Conservation (phyloP, 2,113 vertebrate genomes). For the Cacatua alba region DNA sequence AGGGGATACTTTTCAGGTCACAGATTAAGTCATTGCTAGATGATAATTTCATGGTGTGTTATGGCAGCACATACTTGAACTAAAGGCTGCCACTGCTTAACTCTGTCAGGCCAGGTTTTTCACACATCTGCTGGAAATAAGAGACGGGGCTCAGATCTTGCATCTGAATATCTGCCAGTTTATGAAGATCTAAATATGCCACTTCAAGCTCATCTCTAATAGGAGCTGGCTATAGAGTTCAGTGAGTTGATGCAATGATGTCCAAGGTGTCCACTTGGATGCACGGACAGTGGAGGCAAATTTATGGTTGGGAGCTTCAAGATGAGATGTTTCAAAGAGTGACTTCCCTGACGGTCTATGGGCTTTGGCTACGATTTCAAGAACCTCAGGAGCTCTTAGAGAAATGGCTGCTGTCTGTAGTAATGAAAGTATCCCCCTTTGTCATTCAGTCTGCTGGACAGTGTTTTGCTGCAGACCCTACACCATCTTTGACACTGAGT, state of each 20-base stretch:
- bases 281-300: neutral
- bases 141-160: neutral
- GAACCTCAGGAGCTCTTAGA: neutral
- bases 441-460: neutral
- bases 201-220: neutral
- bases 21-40: neutral
- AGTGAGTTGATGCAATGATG: neutral
- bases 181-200: neutral
- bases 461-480: neutral
- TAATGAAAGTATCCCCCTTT: neutral
- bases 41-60: neutral
- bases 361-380: neutral
- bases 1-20: slow-evolving; percentile 15
- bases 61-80: neutral
- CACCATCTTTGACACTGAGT: neutral
- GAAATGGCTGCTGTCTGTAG: neutral
- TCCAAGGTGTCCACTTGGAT: neutral
- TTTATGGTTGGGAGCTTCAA: neutral
- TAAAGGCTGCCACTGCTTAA: neutral
- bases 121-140: neutral
- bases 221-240: neutral
- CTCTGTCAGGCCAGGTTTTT: neutral
- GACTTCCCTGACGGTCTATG: neutral
- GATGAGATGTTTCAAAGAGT: neutral
- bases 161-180: neutral